Base-by-base conservation (phyloP, 2,797 vertebrate genomes). In the Anniella stebbinsi region DNA sequence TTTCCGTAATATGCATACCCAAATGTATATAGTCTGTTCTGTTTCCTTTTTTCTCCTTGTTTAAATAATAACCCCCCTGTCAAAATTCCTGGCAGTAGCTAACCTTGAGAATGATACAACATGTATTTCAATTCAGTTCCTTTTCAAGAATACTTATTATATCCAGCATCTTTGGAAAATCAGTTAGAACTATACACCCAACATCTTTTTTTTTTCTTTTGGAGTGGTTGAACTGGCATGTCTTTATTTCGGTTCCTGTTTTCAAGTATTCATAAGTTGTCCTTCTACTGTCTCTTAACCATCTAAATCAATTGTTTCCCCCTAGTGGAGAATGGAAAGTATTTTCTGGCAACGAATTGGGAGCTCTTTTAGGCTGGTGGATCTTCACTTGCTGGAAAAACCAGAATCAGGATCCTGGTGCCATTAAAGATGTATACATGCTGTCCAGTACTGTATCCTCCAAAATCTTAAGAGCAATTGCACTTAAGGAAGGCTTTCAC, bases 301-400 rank as follows among this genome's bases (percentile, higher is more conserved):
- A 0, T 41, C 33, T 25, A 51, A 33, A 30, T 33, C 7, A 30
- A 13, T 33, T 36, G 8, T 83, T n/a, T 5, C 17, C 1, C 33
- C 11, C 2, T 3, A 99, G 99, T 89, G 98, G 98, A 4, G 96
- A 98, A 93, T 99, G 99, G 99, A 98, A 97, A 93, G 98, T 99
- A 84, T 99, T 99, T 95, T 99, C 98, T 15, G 99, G 99, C 82
- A 99, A 99, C 80, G 99, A 99, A 92, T 86, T 99, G 86, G 99
- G 99, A 9, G 98, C 99, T 12, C 95, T 99, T 92, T 96, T 99
- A 41, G 99, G 99, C 87, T 99, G 99, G 99, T 99, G 99, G 99
- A 97, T 98, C 89, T 99, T 99, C 92, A 97, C 94, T 78, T 99
- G 98, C 94, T 99, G 99, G 99, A 99, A 98, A 94, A 96, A 97